Base-by-base conservation (phyloP, 2,888 invertebrate genomes). In the Steromphala cineraria region DNA sequence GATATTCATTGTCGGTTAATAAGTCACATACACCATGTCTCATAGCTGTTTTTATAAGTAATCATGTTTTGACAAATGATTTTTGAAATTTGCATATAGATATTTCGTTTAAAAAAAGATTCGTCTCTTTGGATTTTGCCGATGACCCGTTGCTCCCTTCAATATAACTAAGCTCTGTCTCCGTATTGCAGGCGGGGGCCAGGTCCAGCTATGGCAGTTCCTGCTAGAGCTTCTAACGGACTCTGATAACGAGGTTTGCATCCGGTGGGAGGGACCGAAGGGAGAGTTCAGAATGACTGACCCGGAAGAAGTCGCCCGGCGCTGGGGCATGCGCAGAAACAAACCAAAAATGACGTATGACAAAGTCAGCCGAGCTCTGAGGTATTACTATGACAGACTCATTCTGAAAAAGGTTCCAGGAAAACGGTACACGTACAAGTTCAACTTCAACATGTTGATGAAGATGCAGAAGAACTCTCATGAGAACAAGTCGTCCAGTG, bases 191-290 rank as follows among this genome's bases (percentile, higher is more conserved):
- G 84, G 84, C 19, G 83, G 84, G 1, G 99, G 99, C 53, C 98
- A 98, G 95, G 81, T 84, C 62, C 84, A 84, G 75, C 76, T 84
- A 75, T 84, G 84, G 84, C 84, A 84, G 71, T 83, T 83, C 24
- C 76, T 83, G 1, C 53, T 83, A 56, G 83, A 83, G 53, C 81
- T 83, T 0, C 67, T 83, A 98, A 98, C 94, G 98, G 98, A 95
- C 95, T 98, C 94, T 98, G 98, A 98, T 98, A 98, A 83, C 62
- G 80, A 77, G 15, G 21, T 78, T 53, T 87, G 85, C 62, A 87
- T 87, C 80, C 82, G 80, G n/a, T 87, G 87, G 87, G 86, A 86
- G 78, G 86, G 86, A 71, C 75, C 21, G 67, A 77, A 85, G 53
- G 86, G 86, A 28, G 87, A 87, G 74, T 87, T 87, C 82, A 82